These are phyloP conservation scores for Myotis brandtii DNA, from an alignment of 2,113 vertebrate species.

Conservation along the genomic window DNA sequence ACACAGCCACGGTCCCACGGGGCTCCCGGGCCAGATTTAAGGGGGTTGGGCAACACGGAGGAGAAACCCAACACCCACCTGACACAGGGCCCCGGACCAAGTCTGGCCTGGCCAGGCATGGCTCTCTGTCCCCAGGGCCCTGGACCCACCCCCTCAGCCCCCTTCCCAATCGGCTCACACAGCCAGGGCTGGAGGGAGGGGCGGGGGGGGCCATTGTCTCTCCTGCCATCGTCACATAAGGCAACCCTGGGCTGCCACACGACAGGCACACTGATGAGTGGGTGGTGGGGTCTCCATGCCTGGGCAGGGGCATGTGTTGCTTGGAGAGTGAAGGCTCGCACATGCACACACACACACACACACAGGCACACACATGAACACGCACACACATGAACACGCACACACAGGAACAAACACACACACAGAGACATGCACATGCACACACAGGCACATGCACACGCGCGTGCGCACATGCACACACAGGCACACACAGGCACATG, in stretches of 20 bases:
- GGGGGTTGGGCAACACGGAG: neutral
- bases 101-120: neutral
- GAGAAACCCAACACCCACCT: neutral
- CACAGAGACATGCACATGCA: too few relatives aligned
- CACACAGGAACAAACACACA: too few relatives aligned
- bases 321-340: neutral
- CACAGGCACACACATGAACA: too few relatives aligned
- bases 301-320: neutral
- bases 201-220: neutral
- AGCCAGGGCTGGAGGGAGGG: neutral
- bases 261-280: neutral
- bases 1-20: accelerated
- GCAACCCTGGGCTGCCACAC: too few relatives aligned
- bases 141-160: neutral
- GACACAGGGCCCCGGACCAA: neutral
- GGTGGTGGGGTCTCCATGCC: neutral
- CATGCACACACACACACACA: neutral
- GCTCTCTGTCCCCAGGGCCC: too few relatives aligned
- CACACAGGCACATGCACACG: too few relatives aligned
- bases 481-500: neutral
- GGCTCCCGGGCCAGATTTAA: neutral
- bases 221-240: neutral
- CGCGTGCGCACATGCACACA: neutral
- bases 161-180: neutral
- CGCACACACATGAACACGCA: too few relatives aligned